phyloP scores from a whole-genome alignment of 2,797 vertebrate species.

The Phalloptychus januarius region DNA sequence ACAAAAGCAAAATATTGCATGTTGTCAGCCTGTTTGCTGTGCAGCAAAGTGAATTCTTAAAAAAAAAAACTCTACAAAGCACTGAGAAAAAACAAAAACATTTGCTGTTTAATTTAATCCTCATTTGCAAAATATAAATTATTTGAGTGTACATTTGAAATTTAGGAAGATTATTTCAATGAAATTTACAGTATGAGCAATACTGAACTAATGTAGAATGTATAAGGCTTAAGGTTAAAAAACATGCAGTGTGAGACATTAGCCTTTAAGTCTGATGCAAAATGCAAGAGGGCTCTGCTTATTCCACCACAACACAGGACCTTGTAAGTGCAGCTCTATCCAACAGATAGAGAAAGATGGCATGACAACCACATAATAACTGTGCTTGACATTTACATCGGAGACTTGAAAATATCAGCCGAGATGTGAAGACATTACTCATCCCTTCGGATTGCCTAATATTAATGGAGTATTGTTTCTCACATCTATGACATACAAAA shows the following conservation, averaged over 20 bases:
- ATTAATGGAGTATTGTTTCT: conserved; percentile 38
- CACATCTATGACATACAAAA: conserved; percentile 14
- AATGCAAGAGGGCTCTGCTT: conserved; percentile 20
- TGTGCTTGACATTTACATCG: conserved; percentile 56
- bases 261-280: conserved; percentile 15
- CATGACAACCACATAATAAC: conserved; percentile 39
- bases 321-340: conserved; percentile 45
- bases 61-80: background rate
- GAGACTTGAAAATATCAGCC: conserved; percentile 52
- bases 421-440: conserved; percentile 48
- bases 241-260: conserved; percentile 22
- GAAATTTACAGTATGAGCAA: background rate
- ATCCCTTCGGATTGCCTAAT: conserved; percentile 24
- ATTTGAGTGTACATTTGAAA: background rate
- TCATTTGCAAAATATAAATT: background rate
- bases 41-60: background rate
- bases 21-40: background rate
- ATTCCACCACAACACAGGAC: conserved; percentile 26
- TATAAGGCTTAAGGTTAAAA: conserved; percentile 5
- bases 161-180: background rate
- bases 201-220: background rate
- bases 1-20: background rate
- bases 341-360: conserved; percentile 45
- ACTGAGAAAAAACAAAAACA: background rate
- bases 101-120: background rate